Evolutionary conservation across 2,888 invertebrate species (phyloP), one percentile per base, ranked within the genome.

Genomic region (Hoplodrina blanda): DNA sequence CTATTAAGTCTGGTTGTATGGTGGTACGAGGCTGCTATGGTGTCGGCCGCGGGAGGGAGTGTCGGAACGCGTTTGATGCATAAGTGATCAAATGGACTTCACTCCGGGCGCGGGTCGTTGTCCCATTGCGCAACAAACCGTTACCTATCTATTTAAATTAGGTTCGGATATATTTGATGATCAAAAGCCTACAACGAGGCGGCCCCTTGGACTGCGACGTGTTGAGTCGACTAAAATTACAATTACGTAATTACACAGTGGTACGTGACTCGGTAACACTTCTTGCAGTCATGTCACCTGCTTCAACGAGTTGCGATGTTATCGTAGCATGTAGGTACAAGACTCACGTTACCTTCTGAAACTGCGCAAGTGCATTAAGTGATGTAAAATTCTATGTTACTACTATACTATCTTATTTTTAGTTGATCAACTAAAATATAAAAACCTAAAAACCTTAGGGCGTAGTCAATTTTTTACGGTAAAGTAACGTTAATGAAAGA

Each of bases 91-190:
- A 94, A 93, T 91, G 89, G 90, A 89, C 91, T 91, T 84, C 87
- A 87, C 61, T 79, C 86, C 76, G 87, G 84, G 78, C 85, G 81
- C 87, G 90, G 95, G 94, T 95, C 95, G 93, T 90, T 91, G 95
- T 90, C 91, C 90, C 90, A 89, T 95, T 94, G 92, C 92, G 91
- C 92, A 94, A 94, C 92, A 91, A 92, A 90, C 93, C 92, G 93
- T 94, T 94, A 93, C 92, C 91, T 93, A 91, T 89, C 89, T 89
- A 92, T 93, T 94, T 93, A 93, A 94, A 95, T 94, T 94, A 92
- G 90, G 91, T 91, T 92, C 89, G 89, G 91, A 94, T 92, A 90
- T 87, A 90, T 91, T 91, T 89, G 88, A 91, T 90, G 89, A 89
- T 88, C 83, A 83, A 81, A 80, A 82, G 83, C 81, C 75, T 75